Percentiles rank a stretch among this genome's conserved stretches.
These are phyloP conservation scores for Petrocephalus microphthalmus DNA, from an alignment of 2,113 vertebrate genomes.

Conservation along the genomic window DNA sequence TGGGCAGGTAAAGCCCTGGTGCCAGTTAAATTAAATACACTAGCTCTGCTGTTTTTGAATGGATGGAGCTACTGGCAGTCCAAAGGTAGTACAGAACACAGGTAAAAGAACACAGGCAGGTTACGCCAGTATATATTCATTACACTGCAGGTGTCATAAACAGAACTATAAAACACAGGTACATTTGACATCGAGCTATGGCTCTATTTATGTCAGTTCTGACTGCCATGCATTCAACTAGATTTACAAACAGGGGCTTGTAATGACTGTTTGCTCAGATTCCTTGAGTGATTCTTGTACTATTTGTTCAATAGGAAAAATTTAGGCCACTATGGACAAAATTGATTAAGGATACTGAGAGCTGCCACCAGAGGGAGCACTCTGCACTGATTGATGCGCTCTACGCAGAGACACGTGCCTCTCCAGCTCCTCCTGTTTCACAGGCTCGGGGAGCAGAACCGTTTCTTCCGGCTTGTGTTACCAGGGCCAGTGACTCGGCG, in stretches of 20 bases:
- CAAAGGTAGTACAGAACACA: background rate
- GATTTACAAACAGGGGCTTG: background rate
- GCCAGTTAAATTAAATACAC: background rate
- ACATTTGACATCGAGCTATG: background rate
- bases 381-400: background rate
- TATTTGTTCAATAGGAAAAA: background rate
- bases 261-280: background rate
- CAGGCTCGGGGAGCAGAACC: background rate
- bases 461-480: background rate
- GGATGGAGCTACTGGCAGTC: background rate
- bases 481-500: background rate
- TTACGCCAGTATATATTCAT: background rate
- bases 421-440: background rate
- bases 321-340: background rate
- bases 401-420: background rate
- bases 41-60: background rate
- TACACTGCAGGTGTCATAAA: background rate
- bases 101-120: background rate
- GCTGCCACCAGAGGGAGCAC: conserved; percentile 12
- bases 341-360: background rate
- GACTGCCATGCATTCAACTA: background rate
- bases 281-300: background rate
- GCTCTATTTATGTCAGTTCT: background rate
- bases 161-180: background rate
- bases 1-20: background rate